These are phyloP conservation scores for Masticophis lateralis DNA, from an alignment of 2,797 vertebrate genomes.

Conservation along the genomic window DNA sequence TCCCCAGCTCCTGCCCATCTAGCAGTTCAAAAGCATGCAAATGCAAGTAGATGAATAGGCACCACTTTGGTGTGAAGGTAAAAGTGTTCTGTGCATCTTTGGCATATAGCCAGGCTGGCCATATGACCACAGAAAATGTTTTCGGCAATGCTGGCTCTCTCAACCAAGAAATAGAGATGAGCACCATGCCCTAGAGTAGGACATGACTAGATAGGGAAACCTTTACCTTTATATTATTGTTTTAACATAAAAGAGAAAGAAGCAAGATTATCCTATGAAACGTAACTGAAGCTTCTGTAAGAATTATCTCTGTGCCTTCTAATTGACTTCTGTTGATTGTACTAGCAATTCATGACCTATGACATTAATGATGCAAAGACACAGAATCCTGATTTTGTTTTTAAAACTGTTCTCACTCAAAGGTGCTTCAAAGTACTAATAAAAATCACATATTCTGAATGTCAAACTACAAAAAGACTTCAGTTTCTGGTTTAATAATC, in stretches of 20 bases:
- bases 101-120: background rate
- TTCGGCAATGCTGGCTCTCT: background rate
- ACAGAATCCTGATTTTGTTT: background rate
- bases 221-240: background rate
- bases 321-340: background rate
- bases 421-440: background rate
- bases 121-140: background rate
- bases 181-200: background rate
- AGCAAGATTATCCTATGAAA: background rate
- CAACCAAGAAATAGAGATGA: background rate
- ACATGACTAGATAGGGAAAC: background rate
- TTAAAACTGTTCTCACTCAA: background rate
- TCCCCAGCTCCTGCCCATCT: background rate
- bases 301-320: background rate
- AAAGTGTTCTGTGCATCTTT: background rate
- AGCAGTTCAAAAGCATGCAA: background rate
- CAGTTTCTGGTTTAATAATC: slow-evolving; percentile 5
- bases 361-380: background rate
- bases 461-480: slow-evolving; percentile 10
- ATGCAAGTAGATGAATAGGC: background rate
- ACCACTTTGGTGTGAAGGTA: background rate
- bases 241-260: background rate
- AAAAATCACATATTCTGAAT: background rate
- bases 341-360: background rate
- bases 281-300: background rate